Conservation (phyloP, 2,888 invertebrate genomes). For the Synanthedon andrenaeformis region DNA sequence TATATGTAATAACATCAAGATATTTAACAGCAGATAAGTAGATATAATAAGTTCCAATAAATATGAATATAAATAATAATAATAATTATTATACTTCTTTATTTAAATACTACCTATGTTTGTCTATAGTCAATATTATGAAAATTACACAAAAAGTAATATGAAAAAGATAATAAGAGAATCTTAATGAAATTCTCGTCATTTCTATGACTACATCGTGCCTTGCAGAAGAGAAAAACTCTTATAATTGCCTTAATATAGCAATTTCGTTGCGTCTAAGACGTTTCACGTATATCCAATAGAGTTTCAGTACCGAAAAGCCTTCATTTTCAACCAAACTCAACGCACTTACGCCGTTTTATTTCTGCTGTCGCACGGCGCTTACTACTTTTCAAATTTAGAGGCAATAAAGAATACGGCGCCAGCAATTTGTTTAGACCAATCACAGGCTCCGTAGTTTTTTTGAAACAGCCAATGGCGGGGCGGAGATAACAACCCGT, state of each 20-base stretch:
- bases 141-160: too few species aligned
- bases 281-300: slow-evolving; percentile 14
- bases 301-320: slow-evolving; percentile 14
- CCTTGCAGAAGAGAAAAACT: slow-evolving; percentile 6
- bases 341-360: slow-evolving; percentile 24
- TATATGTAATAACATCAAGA: too few species aligned
- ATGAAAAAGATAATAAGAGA: not conserved
- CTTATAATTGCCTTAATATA: slow-evolving; percentile 48
- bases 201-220: not conserved
- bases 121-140: too few species aligned
- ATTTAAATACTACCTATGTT: too few species aligned
- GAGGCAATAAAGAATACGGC: slow-evolving; percentile 48
- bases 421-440: slow-evolving; percentile 69
- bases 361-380: slow-evolving; percentile 12
- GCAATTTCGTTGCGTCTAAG: slow-evolving; percentile 31
- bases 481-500: slow-evolving; percentile 57
- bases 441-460: slow-evolving; percentile 61
- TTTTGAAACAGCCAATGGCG: slow-evolving; percentile 66
- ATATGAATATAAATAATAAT: too few species aligned
- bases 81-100: too few species aligned
- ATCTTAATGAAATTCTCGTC: not conserved
- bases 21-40: too few species aligned
- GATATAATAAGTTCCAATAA: too few species aligned
- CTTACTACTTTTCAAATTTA: slow-evolving; percentile 45
- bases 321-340: slow-evolving; percentile 8